Evolutionary conservation across 2,113 vertebrate genomes (phyloP).

Genomic region (Sander vitreus): DNA sequence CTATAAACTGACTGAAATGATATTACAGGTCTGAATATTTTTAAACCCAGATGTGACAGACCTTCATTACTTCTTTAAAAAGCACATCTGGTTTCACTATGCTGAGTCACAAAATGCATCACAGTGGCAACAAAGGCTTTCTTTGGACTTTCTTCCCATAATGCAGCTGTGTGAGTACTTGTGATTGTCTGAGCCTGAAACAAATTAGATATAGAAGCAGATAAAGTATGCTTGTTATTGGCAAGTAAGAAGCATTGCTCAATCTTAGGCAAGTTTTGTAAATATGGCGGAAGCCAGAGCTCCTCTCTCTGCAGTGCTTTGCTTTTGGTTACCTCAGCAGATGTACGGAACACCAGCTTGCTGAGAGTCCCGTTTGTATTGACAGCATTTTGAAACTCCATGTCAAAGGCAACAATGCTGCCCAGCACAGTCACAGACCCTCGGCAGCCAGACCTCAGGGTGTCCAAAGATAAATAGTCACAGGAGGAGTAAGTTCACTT

Average conservation of each 20-base stretch:
- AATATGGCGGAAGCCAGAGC: conserved; percentile 25
- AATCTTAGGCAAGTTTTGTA: conserved; percentile 15
- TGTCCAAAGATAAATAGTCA: conserved; percentile 21
- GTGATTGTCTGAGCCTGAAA: conserved; percentile 70
- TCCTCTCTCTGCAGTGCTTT: conserved; percentile 29
- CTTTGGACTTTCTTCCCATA: conserved; percentile 20
- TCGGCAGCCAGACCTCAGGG: conserved; percentile 8
- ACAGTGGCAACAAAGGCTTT: conserved; percentile 36
- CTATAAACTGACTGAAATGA: background rate
- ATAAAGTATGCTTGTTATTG: conserved; percentile 7
- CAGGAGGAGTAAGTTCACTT: conserved; percentile 48
- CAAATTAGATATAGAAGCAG: background rate
- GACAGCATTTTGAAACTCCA: conserved; percentile 8
- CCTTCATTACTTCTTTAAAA: conserved; percentile 1
- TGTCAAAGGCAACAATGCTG: conserved; percentile 1
- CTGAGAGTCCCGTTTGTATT: background rate
- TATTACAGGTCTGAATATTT: background rate
- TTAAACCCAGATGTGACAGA: conserved; percentile 3
- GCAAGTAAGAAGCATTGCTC: conserved; percentile 26
- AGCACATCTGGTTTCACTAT: conserved; percentile 2
- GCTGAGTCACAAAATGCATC: conserved; percentile 4
- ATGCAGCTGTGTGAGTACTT: conserved; percentile 23
- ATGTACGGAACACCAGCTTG: background rate
- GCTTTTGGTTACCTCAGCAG: conserved; percentile 20
- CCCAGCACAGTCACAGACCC: background rate